phyloP scores from a whole-genome alignment of 2,113 vertebrate species.

The Grammomys dolichurus region DNA sequence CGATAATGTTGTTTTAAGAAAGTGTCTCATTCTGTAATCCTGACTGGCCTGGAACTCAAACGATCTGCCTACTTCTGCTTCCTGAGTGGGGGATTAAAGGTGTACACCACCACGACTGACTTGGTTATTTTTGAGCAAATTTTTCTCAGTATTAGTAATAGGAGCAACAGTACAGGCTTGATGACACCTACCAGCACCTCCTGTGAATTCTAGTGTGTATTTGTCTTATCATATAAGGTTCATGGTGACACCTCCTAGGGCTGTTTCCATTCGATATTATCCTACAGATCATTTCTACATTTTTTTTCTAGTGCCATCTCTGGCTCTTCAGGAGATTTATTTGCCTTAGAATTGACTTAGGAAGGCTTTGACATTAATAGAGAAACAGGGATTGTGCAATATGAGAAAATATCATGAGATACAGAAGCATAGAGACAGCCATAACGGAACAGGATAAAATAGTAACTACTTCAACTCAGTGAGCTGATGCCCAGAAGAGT shows the following conservation, averaged over 20 bases:
- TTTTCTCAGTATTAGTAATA: background rate
- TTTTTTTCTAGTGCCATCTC: conserved; percentile 48
- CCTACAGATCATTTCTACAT: background rate
- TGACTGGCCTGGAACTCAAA: background rate
- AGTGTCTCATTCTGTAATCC: background rate
- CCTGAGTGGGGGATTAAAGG: background rate
- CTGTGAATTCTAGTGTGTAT: background rate
- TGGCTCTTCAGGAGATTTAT: conserved; percentile 65
- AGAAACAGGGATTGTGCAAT: conserved; percentile 73
- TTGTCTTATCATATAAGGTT: background rate
- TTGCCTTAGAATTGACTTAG: conserved; percentile 80
- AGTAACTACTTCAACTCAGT: conserved; percentile 39
- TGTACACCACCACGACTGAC: background rate
- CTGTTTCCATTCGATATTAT: conserved; percentile 32
- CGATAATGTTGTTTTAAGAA: background rate
- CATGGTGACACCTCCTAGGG: accelerated
- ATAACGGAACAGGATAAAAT: conserved; percentile 68
- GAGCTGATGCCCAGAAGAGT: conserved; percentile 51
- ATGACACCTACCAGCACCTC: background rate
- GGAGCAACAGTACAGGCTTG: background rate
- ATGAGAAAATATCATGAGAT: conserved; percentile 74
- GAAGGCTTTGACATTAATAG: conserved; percentile 76
- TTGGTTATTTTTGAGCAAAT: background rate
- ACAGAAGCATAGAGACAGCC: conserved; percentile 59
- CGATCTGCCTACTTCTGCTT: background rate